A percentile compares a stretch with the other conserved stretches of the same genome.
These are phyloP conservation scores for Trachymyrmex septentrionalis DNA, from an alignment of 1,140 invertebrate genomes.

Conservation along the genomic window DNA sequence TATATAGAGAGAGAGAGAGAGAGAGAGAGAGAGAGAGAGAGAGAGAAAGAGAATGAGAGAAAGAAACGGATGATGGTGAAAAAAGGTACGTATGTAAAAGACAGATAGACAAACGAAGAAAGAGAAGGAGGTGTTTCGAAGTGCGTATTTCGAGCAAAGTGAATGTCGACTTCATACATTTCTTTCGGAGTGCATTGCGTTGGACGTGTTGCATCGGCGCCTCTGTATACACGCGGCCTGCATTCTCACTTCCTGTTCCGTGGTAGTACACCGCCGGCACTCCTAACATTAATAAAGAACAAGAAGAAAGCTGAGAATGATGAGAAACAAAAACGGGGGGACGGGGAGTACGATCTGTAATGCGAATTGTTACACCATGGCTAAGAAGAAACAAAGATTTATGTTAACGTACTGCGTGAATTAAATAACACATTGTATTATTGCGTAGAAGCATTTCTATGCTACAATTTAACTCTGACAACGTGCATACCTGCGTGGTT, in stretches of 20 bases:
- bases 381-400: slow-evolving; percentile 3
- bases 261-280: slow-evolving; percentile 83
- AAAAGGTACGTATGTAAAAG: slow-evolving; percentile 6
- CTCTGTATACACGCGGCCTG: slow-evolving; percentile 81
- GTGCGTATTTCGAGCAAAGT: slow-evolving; percentile 67
- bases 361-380: slow-evolving; percentile 22
- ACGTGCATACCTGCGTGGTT: not conserved
- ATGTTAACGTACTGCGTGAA: slow-evolving; percentile 33
- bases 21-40: not conserved
- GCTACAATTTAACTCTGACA: not conserved
- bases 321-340: slow-evolving; percentile 56
- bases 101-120: slow-evolving; percentile 44
- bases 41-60: not conserved
- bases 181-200: slow-evolving; percentile 82
- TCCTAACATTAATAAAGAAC: slow-evolving; percentile 83
- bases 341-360: slow-evolving; percentile 42
- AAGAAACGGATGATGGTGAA: slow-evolving; percentile 51
- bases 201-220: slow-evolving; percentile 82
- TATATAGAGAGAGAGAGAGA: too few species aligned
- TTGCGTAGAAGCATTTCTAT: not conserved
- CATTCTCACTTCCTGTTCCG: slow-evolving; percentile 81
- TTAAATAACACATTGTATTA: not conserved
- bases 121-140: slow-evolving; percentile 37
- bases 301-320: slow-evolving; percentile 77
- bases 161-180: slow-evolving; percentile 83